phyloP scores from a whole-genome alignment of 53 echinoderm and acorn worm species.

The Patiria pectinifera region DNA sequence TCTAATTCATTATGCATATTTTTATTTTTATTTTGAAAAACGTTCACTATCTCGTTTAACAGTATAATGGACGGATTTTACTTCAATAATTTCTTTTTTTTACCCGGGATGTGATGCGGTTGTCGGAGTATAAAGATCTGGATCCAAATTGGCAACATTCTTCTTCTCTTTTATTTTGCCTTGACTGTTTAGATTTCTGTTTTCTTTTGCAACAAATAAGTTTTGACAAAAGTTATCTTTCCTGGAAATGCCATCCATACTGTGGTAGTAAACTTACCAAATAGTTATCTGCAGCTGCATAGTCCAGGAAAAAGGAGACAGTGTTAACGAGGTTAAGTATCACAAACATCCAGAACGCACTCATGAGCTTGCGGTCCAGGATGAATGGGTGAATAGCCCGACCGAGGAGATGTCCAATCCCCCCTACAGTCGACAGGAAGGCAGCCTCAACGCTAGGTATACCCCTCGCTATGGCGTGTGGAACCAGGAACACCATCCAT shows the following conservation, averaged over 20 bases:
- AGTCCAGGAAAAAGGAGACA: not conserved
- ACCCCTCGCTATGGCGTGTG: conserved; percentile 58
- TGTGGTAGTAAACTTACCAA: not conserved
- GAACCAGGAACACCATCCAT: conserved; percentile 72
- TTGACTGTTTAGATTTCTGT: too few relatives aligned
- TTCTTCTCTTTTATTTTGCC: not conserved
- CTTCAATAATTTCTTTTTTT: too few relatives aligned
- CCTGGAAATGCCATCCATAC: not conserved
- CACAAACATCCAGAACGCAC: conserved; percentile 16
- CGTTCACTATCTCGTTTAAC: too few relatives aligned
- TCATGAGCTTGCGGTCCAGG: conserved; percentile 21
- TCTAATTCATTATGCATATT: too few relatives aligned
- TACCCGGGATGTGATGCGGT: too few relatives aligned
- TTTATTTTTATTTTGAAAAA: too few relatives aligned
- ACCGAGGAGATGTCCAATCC: conserved; percentile 57
- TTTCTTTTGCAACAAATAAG: too few relatives aligned
- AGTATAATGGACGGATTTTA: too few relatives aligned
- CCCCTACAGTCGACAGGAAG: conserved; percentile 56
- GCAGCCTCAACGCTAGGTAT: conserved; percentile 33
- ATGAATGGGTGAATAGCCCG: conserved; percentile 54
- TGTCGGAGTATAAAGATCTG: too few relatives aligned
- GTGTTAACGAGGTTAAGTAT: not conserved
- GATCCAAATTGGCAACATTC: not conserved
- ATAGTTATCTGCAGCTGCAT: not conserved
- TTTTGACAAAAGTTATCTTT: not conserved